Conservation (phyloP, 1,140 invertebrate genomes). For the Dufourea novaeangliae region DNA sequence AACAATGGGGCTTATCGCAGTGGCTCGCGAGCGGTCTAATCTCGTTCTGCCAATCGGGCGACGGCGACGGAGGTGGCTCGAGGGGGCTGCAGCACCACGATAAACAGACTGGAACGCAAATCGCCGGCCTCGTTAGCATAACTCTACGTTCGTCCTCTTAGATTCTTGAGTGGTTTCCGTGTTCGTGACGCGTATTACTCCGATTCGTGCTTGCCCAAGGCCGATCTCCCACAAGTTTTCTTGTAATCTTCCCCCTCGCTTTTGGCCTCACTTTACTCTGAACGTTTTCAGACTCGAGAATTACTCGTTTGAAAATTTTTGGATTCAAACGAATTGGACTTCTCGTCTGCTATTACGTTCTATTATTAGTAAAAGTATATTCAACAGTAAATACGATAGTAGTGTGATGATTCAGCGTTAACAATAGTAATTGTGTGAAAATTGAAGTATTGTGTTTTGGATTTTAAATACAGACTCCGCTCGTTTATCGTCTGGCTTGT, state of each 20-base stretch:
- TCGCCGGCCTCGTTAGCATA: slow-evolving; percentile 65
- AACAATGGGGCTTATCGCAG: slow-evolving; percentile 65
- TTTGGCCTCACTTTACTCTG: neutral
- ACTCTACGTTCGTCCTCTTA: slow-evolving; percentile 58
- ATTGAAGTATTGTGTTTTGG: no score
- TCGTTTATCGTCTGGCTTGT: no score
- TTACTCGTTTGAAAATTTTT: no score
- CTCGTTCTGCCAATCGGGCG: slow-evolving; percentile 64
- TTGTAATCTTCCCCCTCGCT: neutral
- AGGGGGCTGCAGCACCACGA: slow-evolving; percentile 51
- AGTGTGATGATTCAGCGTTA: no score
- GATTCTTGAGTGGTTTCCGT: slow-evolving; percentile 26
- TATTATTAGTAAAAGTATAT: no score
- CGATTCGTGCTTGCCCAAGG: neutral
- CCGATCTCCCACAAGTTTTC: neutral
- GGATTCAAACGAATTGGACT: no score
- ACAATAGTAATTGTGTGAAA: no score
- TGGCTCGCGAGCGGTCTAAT: slow-evolving; percentile 55
- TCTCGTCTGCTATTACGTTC: no score
- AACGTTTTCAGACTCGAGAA: no score
- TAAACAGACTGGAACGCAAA: slow-evolving; percentile 67
- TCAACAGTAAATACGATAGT: no score
- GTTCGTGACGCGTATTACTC: neutral
- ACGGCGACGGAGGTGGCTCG: no score
- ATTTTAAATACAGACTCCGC: no score